A percentile compares a stretch with the other conserved stretches of the same genome.
Conservation (phyloP, 1,140 invertebrate genomes). For the Archivesica marissinica region DNA sequence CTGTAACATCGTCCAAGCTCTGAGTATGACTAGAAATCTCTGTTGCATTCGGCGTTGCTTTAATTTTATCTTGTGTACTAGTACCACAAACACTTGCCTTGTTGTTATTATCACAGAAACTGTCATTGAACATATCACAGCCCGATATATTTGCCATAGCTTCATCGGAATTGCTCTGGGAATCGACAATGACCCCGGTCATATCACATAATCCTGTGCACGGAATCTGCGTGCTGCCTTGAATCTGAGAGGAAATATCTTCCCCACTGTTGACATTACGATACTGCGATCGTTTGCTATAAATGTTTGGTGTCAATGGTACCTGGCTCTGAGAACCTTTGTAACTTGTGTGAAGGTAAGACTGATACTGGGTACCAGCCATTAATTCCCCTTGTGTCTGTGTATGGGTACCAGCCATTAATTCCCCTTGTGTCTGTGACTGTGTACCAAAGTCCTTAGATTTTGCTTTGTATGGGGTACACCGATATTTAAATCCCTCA, state of each 20-base stretch:
- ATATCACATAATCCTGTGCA: conserved; percentile 27
- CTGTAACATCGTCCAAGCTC: neutral
- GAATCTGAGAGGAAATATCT: neutral
- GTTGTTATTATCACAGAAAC: conserved; percentile 29
- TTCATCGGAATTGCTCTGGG: conserved; percentile 26
- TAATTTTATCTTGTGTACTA: neutral
- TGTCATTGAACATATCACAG: conserved; percentile 62
- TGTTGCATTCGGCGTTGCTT: neutral
- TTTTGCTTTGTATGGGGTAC: conserved; percentile 33
- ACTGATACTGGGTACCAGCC: conserved; percentile 46
- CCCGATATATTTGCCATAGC: neutral
- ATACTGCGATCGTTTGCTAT: neutral
- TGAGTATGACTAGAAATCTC: conserved; percentile 33
- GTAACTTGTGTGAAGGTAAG: neutral
- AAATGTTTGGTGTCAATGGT: neutral
- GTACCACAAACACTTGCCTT: neutral
- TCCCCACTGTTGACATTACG: neutral
- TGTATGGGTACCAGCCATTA: conserved; percentile 43
- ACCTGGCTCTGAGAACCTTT: neutral
- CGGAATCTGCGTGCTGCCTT: conserved; percentile 3
- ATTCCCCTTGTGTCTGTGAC: conserved; percentile 28
- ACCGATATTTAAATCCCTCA: conserved; percentile 50
- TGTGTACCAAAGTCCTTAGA: neutral
- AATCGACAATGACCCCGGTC: conserved; percentile 41
- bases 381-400: conserved; percentile 41